Conservation (phyloP, 2,113 vertebrate species). For the Ursus arctos region DNA sequence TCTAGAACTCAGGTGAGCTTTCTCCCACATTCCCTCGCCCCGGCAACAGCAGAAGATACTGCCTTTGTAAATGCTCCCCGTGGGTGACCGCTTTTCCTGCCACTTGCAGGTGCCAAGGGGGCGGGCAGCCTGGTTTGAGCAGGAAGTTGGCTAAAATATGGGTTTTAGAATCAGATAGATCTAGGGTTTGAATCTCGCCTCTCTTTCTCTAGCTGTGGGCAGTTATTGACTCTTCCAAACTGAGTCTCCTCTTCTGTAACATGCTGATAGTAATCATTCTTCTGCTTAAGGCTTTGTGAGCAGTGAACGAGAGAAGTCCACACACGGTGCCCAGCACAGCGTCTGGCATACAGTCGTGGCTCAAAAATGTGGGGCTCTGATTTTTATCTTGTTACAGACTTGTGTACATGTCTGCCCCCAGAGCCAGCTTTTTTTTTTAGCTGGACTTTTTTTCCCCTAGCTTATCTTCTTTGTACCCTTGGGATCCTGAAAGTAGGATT, state of each 20-base stretch:
- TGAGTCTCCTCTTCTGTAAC: background rate
- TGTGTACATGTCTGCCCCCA: background rate
- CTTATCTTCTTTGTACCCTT: background rate
- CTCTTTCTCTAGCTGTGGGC: background rate
- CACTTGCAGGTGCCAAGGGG: background rate
- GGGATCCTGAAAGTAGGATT: background rate
- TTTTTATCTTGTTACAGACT: background rate
- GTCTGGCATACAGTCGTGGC: background rate
- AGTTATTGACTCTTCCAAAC: background rate
- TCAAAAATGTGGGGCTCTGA: background rate
- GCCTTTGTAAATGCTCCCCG: background rate
- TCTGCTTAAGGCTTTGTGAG: background rate
- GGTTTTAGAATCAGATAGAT: background rate
- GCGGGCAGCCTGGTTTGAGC: background rate
- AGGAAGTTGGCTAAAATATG: background rate
- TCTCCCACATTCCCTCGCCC: background rate
- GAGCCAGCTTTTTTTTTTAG: background rate
- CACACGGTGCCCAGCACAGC: background rate
- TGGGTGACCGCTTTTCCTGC: background rate
- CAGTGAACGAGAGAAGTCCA: background rate
- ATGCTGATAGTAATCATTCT: background rate
- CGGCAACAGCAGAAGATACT: background rate
- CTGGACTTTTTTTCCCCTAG: background rate
- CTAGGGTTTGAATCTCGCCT: background rate
- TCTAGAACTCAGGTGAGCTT: background rate